Conservation (phyloP, 2,113 vertebrate genomes). For the Stegostoma tigrinum region DNA sequence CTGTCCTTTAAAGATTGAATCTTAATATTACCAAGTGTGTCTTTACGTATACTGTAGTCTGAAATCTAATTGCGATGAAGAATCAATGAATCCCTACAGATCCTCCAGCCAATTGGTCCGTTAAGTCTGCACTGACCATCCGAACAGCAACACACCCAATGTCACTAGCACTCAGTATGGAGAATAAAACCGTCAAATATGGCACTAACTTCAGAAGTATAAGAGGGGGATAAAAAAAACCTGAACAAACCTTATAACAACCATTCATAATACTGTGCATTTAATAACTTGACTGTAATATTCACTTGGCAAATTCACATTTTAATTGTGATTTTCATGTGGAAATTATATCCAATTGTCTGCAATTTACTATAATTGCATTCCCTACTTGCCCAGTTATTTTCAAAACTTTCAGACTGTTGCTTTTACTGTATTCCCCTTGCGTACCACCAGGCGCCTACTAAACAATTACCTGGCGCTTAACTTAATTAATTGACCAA, state of each 20-base stretch:
- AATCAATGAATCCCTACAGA: too few species aligned
- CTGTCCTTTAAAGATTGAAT: background rate
- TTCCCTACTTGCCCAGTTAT: background rate
- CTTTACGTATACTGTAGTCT: background rate
- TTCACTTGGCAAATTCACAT: background rate
- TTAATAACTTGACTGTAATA: background rate
- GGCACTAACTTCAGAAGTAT: background rate
- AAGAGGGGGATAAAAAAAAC: too few species aligned
- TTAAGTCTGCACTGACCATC: too few species aligned
- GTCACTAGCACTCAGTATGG: background rate
- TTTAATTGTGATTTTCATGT: background rate
- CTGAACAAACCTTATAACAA: background rate
- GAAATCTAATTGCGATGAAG: background rate
- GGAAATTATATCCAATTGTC: background rate
- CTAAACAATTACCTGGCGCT: background rate
- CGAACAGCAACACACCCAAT: background rate
- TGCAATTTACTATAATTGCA: constrained; percentile 4
- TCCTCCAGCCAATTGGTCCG: too few species aligned
- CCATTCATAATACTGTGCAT: background rate
- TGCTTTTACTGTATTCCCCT: background rate
- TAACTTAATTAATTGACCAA: constrained; percentile 6
- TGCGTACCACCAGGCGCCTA: background rate
- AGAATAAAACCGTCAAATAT: background rate
- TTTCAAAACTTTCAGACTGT: background rate
- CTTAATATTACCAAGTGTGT: background rate